Evolutionary conservation across 2,888 invertebrate species (phyloP), one percentile per base, ranked within the genome.

Genomic region (Lydus trimaculatus): DNA sequence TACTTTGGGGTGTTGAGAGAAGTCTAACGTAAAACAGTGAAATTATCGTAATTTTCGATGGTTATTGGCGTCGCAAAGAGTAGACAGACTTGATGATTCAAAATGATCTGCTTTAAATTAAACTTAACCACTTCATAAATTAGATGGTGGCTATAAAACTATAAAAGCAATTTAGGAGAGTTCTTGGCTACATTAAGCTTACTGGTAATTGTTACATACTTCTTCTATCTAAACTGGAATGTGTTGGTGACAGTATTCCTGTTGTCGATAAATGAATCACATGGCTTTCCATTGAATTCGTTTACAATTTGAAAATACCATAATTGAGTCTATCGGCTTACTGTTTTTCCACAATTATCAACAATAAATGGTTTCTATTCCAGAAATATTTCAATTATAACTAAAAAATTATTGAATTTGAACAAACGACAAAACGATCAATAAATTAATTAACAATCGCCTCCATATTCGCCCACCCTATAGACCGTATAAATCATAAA

Each of bases 81-180:
- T 60, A 31, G n/a, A 58, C 52, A 9, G 63, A 67, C 58, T 62
- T 65, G 17, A 63, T 69, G 65, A 64, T 66, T 64, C 70, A 43
- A 61, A 66, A 66, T 65, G 62, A 70, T 70, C 66, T 70, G 61
- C 66, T 66, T 70, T 70, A 70, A 70, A 70, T 70, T 70, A 70
- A 61, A 70, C 43, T 39, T 62, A 70, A 70, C 70, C 70, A 70
- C 70, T 66, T 39, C 61, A 70, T 70, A 66, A 70, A 70, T 70
- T 70, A 70, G 62, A 62, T 0, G 61, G 61, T 58, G 17, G 64
- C 52, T 64, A 66, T 64, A 66, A 66, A 70, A 70, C 64, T 66
- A 66, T 58, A 66, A 63, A 66, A 61, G 70, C 58, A 64, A 67
- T 67, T 69, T 69, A 61, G 63, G 48, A 59, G 63, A 69, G 59